Evolutionary conservation across 2,888 invertebrate species (phyloP).

Genomic region (Notocelia uddmanniana): DNA sequence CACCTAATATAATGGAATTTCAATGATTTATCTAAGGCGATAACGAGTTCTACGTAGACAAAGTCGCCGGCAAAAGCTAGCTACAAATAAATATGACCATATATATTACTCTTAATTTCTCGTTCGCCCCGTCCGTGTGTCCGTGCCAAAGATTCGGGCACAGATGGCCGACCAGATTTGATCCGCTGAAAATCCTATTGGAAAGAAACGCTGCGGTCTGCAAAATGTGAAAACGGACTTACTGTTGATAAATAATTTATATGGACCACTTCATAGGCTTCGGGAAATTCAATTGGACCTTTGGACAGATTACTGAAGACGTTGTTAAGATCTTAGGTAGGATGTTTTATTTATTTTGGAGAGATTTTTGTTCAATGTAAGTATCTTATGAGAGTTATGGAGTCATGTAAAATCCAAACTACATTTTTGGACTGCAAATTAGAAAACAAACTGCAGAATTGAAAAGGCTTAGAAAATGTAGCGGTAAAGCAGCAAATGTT

Average conservation of each 20-base stretch:
- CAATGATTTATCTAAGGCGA: no score
- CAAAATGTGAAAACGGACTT: constrained; percentile 69
- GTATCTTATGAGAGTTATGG: no score
- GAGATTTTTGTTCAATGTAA: background rate
- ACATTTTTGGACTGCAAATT: no score
- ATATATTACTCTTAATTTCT: constrained; percentile 12
- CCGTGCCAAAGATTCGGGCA: constrained; percentile 67
- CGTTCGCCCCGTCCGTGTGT: constrained; percentile 59
- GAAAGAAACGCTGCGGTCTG: constrained; percentile 66
- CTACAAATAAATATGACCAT: no score
- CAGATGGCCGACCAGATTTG: constrained; percentile 80
- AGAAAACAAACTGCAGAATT: no score
- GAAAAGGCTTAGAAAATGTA: no score
- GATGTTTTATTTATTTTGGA: background rate
- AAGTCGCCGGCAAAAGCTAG: no score
- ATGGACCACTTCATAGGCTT: constrained; percentile 50
- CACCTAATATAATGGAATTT: no score
- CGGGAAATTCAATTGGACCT: constrained; percentile 43
- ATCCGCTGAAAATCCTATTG: constrained; percentile 78
- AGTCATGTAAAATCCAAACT: no score
- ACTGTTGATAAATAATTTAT: constrained; percentile 69
- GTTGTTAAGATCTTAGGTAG: constrained; percentile 8
- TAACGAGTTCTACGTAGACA: no score
- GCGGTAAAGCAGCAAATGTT: no score
- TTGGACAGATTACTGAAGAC: constrained; percentile 29